These are phyloP conservation scores for Anguilla rostrata DNA, from an alignment of 2,113 vertebrate genomes.

Conservation along the genomic window DNA sequence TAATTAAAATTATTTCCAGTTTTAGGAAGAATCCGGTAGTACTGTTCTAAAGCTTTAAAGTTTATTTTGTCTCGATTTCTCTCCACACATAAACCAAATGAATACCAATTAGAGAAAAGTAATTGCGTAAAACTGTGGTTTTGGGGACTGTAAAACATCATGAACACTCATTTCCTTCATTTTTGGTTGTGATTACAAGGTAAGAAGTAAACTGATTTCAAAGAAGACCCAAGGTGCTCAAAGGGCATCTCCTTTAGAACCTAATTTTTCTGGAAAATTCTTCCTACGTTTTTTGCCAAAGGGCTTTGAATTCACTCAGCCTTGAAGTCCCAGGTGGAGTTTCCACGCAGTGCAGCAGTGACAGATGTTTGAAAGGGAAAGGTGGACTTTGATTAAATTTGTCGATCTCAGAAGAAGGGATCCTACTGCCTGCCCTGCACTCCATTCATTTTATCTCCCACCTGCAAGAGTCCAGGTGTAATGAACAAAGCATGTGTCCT, in stretches of 20 bases:
- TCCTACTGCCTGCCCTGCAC: neutral
- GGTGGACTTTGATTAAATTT: conserved; percentile 31
- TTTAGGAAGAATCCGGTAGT: neutral
- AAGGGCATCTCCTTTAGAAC: neutral
- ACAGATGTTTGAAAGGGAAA: conserved; percentile 24
- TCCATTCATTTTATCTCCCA: conserved; percentile 21
- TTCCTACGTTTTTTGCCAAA: neutral
- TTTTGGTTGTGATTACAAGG: neutral
- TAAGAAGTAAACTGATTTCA: neutral
- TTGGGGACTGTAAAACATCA: neutral
- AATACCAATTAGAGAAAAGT: neutral
- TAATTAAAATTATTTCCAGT: neutral
- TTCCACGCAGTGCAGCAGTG: neutral
- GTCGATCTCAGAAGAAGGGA: neutral
- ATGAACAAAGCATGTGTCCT: neutral
- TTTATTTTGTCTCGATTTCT: neutral
- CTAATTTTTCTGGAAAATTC: neutral
- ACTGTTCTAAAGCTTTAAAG: neutral
- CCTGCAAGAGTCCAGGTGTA: conserved; percentile 10
- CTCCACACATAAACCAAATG: neutral
- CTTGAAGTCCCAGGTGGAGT: conserved; percentile 13
- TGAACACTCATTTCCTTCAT: neutral
- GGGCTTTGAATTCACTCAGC: conserved; percentile 15
- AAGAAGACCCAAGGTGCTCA: neutral
- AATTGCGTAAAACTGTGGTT: too few species aligned